phyloP scores from a whole-genome alignment of 2,113 vertebrate genomes.

The Ranitomeya imitator region DNA sequence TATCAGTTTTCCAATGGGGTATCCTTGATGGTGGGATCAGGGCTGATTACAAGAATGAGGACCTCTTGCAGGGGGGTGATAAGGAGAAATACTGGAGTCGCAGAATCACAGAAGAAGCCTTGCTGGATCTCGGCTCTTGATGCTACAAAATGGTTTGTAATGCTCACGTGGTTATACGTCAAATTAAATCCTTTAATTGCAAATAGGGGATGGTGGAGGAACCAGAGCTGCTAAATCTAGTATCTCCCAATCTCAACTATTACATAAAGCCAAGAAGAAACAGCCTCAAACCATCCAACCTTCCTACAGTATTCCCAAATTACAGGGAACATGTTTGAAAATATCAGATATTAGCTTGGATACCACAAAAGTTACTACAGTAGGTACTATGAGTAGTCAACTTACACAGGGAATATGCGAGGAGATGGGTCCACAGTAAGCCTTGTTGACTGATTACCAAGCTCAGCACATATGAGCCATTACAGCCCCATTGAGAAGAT shows the following conservation, averaged over 20 bases:
- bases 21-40: constrained; percentile 75
- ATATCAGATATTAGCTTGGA: not conserved
- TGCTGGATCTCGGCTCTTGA: constrained; percentile 86
- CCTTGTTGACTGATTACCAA: constrained; percentile 65
- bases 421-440: constrained; percentile 62
- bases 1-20: constrained; percentile 74
- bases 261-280: constrained; percentile 16
- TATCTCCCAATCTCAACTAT: constrained; percentile 12
- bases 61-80: constrained; percentile 66
- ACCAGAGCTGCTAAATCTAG: constrained; percentile 61
- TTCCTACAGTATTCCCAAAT: not conserved
- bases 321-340: not conserved
- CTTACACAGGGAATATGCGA: constrained; percentile 34
- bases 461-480: constrained; percentile 65
- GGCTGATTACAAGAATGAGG: constrained; percentile 60
- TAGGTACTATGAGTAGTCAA: not conserved
- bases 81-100: constrained; percentile 82
- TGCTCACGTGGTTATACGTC: constrained; percentile 97
- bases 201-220: constrained; percentile 92
- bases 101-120: constrained; percentile 87
- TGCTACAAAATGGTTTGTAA: constrained; percentile 88
- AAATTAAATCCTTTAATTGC: constrained; percentile 98
- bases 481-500: constrained; percentile 69
- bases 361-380: not conserved
- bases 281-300: not conserved